Base-by-base conservation (phyloP, 2,797 vertebrate species). In the Leuciscus waleckii region DNA sequence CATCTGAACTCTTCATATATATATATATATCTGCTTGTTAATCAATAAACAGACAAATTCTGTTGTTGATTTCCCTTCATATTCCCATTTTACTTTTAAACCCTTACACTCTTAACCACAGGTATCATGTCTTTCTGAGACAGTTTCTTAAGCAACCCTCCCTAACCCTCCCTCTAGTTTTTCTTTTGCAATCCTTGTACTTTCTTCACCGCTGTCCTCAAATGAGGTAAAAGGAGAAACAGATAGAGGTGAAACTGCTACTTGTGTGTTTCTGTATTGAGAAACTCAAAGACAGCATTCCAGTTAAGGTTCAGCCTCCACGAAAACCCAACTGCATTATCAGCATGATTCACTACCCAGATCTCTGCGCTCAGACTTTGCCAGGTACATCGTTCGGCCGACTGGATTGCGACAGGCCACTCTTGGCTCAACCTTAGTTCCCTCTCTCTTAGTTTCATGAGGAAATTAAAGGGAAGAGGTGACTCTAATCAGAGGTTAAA, bases 401-500 rank as follows among this genome's bases (percentile, higher is more conserved):
- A 83, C 49, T 81, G 80, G 71, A 81, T 92, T 88, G 90, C 87
- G 80, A 90, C 87, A 84, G 88, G 88, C 86, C 49, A 43, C 83
- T 89, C 82, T 90, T 89, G 88, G 86, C 89, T 86, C 83, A 77
- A 90, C 86, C 83, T 63, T 92, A 95, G 92, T 95, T 95, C 93
- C 91, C 93, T 95, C 95, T 94, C 92, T 90, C 93, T 87, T 88
- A 93, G 92, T 95, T 93, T 94, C 93, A 93, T 94, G 88, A 92
- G 93, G 92, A 95, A 95, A 93, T 94, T 94, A 95, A 96, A 92
- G 89, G 93, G 95, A 96, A 96, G 94, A 96, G 90, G 93, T 94
- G 92, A 95, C 94, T 88, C 80, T 81, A 83, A 86, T 88, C 84
- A 88, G 88, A 90, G 85, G 85, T 87, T 85, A 81, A 82, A 85